Conservation (phyloP, 2,888 invertebrate species). For the Agonopterix alstromeriana region DNA sequence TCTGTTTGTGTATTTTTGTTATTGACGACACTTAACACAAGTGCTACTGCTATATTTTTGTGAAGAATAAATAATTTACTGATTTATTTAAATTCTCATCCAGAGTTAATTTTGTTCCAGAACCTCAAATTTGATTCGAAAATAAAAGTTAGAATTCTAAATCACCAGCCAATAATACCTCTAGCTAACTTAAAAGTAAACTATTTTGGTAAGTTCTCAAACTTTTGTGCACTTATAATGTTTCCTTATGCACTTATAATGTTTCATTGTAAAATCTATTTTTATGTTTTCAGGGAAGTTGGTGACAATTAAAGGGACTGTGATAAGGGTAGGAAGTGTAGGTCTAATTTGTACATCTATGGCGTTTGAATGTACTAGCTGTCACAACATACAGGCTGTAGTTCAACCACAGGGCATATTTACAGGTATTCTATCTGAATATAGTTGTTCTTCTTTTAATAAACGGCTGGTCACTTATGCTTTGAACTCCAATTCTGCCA, state of each 20-base stretch:
- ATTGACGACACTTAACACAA: no score
- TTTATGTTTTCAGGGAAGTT: constrained; percentile 78
- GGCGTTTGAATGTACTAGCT: constrained; percentile 85
- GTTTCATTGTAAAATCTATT: neutral
- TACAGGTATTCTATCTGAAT: constrained; percentile 25
- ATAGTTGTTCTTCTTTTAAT: no score
- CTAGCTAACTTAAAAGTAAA: constrained; percentile 83
- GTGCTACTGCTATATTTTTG: no score
- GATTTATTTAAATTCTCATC: neutral
- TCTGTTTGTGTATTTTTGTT: no score
- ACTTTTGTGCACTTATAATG: neutral
- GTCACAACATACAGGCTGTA: constrained; percentile 80
- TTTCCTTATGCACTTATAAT: neutral
- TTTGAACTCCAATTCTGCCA: no score
- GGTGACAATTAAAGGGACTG: constrained; percentile 89
- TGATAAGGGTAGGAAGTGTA: constrained; percentile 86
- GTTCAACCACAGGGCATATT: constrained; percentile 77
- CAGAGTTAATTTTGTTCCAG: constrained; percentile 29
- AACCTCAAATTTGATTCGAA: constrained; percentile 60
- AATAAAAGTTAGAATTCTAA: constrained; percentile 55
- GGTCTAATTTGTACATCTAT: constrained; percentile 85
- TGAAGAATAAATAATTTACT: no score
- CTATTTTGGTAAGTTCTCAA: constrained; percentile 78
- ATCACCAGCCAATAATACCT: constrained; percentile 80
- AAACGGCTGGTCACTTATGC: no score